Conservation (phyloP, 2,797 vertebrate genomes). For the Peromyscus aztecus region DNA sequence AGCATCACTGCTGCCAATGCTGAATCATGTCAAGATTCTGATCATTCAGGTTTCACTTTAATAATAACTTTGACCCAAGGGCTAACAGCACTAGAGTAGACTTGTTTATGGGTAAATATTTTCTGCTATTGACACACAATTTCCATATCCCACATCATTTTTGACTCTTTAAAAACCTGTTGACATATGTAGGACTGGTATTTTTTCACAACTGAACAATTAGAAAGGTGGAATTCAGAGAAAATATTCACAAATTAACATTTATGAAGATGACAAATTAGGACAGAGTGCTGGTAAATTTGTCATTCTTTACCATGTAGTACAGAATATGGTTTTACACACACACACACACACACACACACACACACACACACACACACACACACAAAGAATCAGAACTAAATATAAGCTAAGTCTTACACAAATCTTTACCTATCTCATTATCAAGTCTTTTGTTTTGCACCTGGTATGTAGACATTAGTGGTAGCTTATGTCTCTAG, state of each 20-base stretch:
- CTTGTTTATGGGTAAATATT: neutral
- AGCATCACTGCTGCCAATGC: conserved; percentile 74
- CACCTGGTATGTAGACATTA: neutral
- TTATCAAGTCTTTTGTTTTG: neutral
- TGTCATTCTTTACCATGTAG: neutral
- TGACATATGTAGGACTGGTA: neutral
- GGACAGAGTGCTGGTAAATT: neutral
- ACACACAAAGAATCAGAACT: neutral
- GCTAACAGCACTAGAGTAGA: neutral
- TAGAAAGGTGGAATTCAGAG: neutral
- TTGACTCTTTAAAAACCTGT: neutral
- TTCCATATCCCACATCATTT: neutral
- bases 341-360: too few species aligned
- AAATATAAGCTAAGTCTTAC: neutral
- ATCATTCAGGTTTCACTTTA: conserved; percentile 47
- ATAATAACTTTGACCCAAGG: neutral
- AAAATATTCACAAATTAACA: neutral
- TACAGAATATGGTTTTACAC: neutral
- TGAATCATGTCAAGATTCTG: conserved; percentile 38
- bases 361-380: neutral
- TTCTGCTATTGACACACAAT: neutral
- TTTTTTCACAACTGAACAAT: neutral
- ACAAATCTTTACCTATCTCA: neutral
- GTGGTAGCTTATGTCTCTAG: neutral
- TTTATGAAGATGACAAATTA: conserved; percentile 26